Base-by-base conservation (phyloP, 2,797 vertebrate genomes). In the Cyclopterus lumpus region DNA sequence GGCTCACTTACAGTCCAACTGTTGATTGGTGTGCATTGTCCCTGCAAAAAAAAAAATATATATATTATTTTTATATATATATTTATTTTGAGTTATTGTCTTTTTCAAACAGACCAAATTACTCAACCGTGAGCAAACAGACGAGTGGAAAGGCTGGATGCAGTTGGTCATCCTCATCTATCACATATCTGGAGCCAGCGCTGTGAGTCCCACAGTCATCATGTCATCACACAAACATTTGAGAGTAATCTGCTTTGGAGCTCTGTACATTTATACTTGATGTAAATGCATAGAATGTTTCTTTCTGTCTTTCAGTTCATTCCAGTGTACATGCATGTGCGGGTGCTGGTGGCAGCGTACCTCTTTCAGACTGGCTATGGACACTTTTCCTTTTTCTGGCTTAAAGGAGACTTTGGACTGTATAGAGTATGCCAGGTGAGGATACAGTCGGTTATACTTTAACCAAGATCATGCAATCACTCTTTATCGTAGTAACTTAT, bases 101-200 rank as follows among this genome's bases (percentile, higher is more conserved):
- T 49, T 38, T 77, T 65, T 24, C 67, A 38, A 71, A 58, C 89
- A 99, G 98, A 95, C 96, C 65, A 99, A 98, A 92, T 91, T 99
- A 54, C 94, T 99, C 80, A 99, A 99, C 93, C 94, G 98, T 86
- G 97, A 99, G 76, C 98, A 99, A 88, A 99, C 98, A 0, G 98
- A 99, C 77, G 98, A 99, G 87, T 99, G 98, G 98, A 99, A 99
- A 89, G 98, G 98, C 70, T 99, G 98, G 98, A 99, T 99, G 98
- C 98, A 99, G 85, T 95, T 99, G 54, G 97, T 99, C 82, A 99
- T 99, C 91, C 95, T 99, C 76, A 97, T 99, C 91, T 99, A 99
- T 91, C 98, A 99, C 90, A 96, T 99, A 80, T 99, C 98, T 79
- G 98, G 98, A 92, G 98, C 98, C 80, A 99, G 98, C 61, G 97